Conservation (phyloP, 2,888 invertebrate species). For the Lapara coniferarum region DNA sequence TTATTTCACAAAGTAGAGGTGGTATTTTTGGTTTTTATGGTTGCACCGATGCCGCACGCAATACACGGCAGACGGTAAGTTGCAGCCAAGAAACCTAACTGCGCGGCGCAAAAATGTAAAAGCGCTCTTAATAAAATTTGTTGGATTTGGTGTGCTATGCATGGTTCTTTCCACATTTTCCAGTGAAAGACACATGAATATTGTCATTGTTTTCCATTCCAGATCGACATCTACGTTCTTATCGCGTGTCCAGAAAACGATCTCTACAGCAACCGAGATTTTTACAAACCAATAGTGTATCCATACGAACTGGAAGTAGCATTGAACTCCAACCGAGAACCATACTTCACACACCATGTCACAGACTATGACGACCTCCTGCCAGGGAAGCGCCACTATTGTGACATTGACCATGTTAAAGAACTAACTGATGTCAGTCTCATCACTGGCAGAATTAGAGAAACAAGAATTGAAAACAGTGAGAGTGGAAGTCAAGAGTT, state of each 20-base stretch:
- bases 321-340: constrained; percentile 84
- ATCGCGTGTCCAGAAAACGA: constrained; percentile 96
- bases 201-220: constrained; percentile 39
- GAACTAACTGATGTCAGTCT: constrained; percentile 87
- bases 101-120: too few relatives aligned
- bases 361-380: constrained; percentile 90
- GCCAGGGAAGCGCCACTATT: constrained; percentile 84
- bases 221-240: constrained; percentile 96
- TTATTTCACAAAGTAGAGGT: too few relatives aligned
- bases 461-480: constrained; percentile 63
- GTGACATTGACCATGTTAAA: constrained; percentile 68
- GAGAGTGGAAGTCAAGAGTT: constrained; percentile 64
- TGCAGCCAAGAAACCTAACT: too few relatives aligned
- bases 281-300: constrained; percentile 94
- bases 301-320: constrained; percentile 96
- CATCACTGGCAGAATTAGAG: constrained; percentile 88
- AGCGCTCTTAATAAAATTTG: too few relatives aligned
- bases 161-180: too few relatives aligned
- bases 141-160: too few relatives aligned
- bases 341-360: constrained; percentile 85
- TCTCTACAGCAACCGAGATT: constrained; percentile 92
- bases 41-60: too few relatives aligned
- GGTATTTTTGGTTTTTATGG: too few relatives aligned
- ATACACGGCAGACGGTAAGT: too few relatives aligned
- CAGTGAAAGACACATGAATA: too few relatives aligned